phyloP scores from a whole-genome alignment of 2,888 invertebrate species.

The Lamellibrachia columna region DNA sequence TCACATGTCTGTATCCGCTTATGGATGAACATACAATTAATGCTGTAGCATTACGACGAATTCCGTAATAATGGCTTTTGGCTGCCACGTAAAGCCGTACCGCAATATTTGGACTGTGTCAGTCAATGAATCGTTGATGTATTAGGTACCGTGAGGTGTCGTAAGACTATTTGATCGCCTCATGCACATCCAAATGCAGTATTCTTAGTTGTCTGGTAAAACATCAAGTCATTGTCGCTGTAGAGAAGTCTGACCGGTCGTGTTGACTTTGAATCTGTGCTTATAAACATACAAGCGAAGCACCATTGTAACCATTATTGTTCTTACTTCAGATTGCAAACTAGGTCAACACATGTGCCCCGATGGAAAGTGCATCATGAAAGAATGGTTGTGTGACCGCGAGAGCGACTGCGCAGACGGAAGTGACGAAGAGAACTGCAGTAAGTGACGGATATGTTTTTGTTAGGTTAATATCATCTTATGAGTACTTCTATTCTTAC shows the following conservation, averaged over 20 bases:
- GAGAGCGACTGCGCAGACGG: constrained; percentile 81
- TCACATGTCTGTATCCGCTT: no score
- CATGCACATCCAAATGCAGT: no score
- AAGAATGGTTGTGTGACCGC: constrained; percentile 71
- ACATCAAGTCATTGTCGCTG: no score
- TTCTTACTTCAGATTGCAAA: neutral
- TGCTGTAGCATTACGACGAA: no score
- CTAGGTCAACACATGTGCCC: constrained; percentile 45
- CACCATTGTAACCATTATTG: neutral
- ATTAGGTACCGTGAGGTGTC: no score
- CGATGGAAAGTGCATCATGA: constrained; percentile 54
- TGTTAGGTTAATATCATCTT: neutral
- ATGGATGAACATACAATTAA: no score
- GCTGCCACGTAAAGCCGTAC: no score
- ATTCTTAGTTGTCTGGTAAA: no score
- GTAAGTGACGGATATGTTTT: constrained; percentile 58
- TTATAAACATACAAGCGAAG: neutral
- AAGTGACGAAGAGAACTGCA: constrained; percentile 81
- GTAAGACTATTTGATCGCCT: no score
- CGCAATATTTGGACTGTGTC: no score
- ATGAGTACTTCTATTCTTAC: neutral
- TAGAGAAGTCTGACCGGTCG: neutral
- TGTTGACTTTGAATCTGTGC: neutral
- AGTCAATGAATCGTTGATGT: no score
- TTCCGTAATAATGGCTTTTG: no score